phyloP scores from a whole-genome alignment of 92 coral and sea anemone species.

The Phenganax marumi region DNA sequence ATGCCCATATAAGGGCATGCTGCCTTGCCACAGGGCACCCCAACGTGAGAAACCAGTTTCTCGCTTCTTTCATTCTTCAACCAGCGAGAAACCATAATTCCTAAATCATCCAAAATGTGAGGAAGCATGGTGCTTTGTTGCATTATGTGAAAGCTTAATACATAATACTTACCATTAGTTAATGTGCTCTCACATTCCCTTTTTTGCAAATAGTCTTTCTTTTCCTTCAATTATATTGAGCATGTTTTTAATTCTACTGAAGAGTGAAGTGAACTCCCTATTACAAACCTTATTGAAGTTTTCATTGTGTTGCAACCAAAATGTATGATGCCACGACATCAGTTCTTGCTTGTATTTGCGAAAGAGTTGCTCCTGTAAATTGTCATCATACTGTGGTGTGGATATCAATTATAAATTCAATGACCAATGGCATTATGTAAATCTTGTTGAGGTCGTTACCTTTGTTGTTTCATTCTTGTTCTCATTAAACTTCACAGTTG shows the following conservation, averaged over 20 bases:
- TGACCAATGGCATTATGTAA: background rate
- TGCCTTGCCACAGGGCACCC: no score
- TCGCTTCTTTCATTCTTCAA: no score
- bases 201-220: slow-evolving; percentile 59
- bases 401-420: background rate
- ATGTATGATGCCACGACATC: slow-evolving; percentile 74
- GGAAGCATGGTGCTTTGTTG: background rate
- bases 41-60: no score
- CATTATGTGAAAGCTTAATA: background rate
- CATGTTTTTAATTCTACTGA: background rate
- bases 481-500: slow-evolving; percentile 66
- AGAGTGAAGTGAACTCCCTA: background rate
- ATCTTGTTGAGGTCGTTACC: slow-evolving; percentile 47
- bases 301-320: slow-evolving; percentile 77
- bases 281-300: slow-evolving; percentile 56
- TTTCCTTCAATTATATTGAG: slow-evolving; percentile 49
- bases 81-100: background rate
- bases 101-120: background rate
- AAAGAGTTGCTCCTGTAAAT: slow-evolving; percentile 60
- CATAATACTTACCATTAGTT: slow-evolving; percentile 23
- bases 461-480: slow-evolving; percentile 64
- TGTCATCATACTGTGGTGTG: background rate
- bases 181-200: slow-evolving; percentile 1
- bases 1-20: no score
- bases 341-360: slow-evolving; percentile 65